Percentiles rank a stretch among this genome's conserved stretches.
phyloP scores from a whole-genome alignment of 2,797 vertebrate genomes.

The Danionella dracula region DNA sequence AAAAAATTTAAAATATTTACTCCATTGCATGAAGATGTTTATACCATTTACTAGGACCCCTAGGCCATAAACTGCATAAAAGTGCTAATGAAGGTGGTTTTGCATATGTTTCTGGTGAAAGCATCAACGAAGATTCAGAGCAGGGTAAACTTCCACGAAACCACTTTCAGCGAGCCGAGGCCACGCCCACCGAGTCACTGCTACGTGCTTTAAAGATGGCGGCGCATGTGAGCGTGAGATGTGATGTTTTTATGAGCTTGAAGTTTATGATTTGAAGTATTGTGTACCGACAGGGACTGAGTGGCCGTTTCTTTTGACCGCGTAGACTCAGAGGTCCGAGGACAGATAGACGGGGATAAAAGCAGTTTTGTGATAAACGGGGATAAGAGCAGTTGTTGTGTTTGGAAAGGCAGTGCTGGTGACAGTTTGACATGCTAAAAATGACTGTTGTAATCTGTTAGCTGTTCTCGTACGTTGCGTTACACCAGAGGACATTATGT shows the following conservation, averaged over 20 bases:
- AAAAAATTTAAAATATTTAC: no score
- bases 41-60: no score
- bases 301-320: neutral
- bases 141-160: no score
- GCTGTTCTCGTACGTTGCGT: neutral
- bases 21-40: no score
- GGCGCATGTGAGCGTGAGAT: constrained; percentile 8
- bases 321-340: neutral
- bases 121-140: no score
- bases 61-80: no score
- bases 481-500: neutral
- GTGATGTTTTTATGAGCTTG: constrained; percentile 18
- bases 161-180: neutral
- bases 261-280: neutral
- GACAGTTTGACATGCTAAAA: constrained; percentile 9
- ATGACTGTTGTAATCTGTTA: constrained; percentile 19
- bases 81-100: no score
- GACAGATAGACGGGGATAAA: neutral
- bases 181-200: constrained; percentile 12
- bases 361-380: neutral
- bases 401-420: neutral
- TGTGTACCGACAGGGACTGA: neutral
- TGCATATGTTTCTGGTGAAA: no score
- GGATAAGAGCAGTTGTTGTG: neutral
- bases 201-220: constrained; percentile 47